Percentiles rank a stretch among this genome's conserved stretches.
These are phyloP conservation scores for Mesocricetus auratus DNA, from an alignment of 2,113 vertebrate species.

Conservation along the genomic window DNA sequence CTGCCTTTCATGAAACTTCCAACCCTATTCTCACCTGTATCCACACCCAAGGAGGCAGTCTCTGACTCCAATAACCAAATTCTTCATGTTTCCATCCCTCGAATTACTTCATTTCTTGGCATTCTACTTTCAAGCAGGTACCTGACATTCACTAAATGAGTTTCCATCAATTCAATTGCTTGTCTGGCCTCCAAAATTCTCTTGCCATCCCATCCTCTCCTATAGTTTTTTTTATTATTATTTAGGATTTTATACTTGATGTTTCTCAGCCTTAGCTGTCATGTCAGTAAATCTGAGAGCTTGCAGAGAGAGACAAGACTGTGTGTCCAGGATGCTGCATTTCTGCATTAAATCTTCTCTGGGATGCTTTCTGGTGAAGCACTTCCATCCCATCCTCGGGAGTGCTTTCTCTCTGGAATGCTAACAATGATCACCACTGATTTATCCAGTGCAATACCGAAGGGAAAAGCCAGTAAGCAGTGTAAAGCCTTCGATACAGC, in stretches of 20 bases:
- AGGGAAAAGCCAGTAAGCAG: slow-evolving; percentile 4
- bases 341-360: slow-evolving; percentile 41
- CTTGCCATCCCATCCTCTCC: slow-evolving; percentile 20
- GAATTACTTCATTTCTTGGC: neutral
- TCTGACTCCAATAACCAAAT: neutral
- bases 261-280: neutral
- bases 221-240: neutral
- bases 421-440: slow-evolving; percentile 56
- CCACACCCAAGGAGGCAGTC: neutral
- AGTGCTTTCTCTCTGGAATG: slow-evolving; percentile 45
- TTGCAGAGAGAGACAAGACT: slow-evolving; percentile 2
- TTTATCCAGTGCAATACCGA: slow-evolving; percentile 29
- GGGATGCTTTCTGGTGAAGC: neutral
- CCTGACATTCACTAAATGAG: neutral
- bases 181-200: slow-evolving; percentile 16
- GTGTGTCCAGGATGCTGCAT: neutral
- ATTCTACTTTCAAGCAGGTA: neutral
- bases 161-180: neutral
- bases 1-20: neutral
- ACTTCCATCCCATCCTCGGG: neutral
- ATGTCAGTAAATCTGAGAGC: slow-evolving; percentile 18
- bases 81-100: neutral
- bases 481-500: slow-evolving; percentile 63
- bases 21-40: neutral
- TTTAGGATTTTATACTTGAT: slow-evolving; percentile 24